Conservation (phyloP, 2,113 vertebrate genomes). For the Urocolius indicus region DNA sequence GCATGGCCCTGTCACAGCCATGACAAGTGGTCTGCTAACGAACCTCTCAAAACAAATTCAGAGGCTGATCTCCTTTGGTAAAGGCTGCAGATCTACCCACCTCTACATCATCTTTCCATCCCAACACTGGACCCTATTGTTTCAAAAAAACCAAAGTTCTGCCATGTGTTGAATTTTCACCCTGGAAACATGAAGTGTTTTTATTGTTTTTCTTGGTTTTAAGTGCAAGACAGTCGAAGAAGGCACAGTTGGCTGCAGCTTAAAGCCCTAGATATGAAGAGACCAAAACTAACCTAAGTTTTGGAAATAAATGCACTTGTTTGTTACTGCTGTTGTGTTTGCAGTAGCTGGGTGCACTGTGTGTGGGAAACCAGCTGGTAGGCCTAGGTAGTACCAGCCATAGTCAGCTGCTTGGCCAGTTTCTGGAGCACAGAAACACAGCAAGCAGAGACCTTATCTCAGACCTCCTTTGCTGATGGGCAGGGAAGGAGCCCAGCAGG, state of each 20-base stretch:
- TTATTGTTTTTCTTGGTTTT: neutral
- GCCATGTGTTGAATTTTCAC: neutral
- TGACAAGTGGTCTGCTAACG: rapidly evolving
- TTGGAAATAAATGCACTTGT: neutral
- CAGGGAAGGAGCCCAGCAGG: neutral
- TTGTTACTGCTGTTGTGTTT: neutral
- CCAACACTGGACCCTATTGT: neutral
- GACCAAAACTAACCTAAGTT: neutral
- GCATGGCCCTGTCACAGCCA: neutral
- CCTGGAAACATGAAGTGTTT: neutral
- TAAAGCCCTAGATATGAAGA: neutral
- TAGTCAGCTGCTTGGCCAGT: neutral
- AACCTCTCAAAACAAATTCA: neutral
- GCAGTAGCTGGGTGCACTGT: rapidly evolving
- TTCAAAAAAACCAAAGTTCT: neutral
- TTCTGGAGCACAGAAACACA: neutral
- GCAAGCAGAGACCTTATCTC: neutral
- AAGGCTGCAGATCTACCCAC: neutral
- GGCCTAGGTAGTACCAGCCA: neutral
- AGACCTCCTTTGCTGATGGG: neutral
- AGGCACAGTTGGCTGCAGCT: rapidly evolving
- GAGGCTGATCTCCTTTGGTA: neutral
- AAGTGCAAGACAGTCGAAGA: neutral
- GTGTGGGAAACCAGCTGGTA: neutral
- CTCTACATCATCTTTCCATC: neutral